Evolutionary conservation across 37 sponge, comb jelly and placozoan genomes (phyloP).

Genomic region (Crambe crambe): DNA sequence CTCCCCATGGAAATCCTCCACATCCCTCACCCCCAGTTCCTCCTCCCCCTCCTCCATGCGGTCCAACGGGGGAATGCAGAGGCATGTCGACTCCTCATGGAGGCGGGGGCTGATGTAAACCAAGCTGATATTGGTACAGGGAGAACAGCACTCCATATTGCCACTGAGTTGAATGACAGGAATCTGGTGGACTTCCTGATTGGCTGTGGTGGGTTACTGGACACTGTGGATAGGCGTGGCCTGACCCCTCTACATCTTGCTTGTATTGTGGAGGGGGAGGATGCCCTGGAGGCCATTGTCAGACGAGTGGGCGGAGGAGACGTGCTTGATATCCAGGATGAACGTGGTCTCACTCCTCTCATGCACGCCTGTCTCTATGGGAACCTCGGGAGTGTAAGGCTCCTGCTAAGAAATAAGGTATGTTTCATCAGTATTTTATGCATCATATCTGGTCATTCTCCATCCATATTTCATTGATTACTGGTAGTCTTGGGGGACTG

Average conservation of each 20-base stretch:
- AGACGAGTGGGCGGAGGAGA: slow-evolving; percentile 41
- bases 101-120: slow-evolving; percentile 28
- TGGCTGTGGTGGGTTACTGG: slow-evolving; percentile 11
- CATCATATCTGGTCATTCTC: background rate
- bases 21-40: slow-evolving; percentile 35
- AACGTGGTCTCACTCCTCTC: slow-evolving; percentile 70
- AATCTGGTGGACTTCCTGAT: slow-evolving; percentile 35
- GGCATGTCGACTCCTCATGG: slow-evolving; percentile 21
- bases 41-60: slow-evolving; percentile 34
- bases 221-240: slow-evolving; percentile 35
- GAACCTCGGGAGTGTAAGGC: slow-evolving; percentile 43
- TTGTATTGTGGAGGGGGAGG: slow-evolving; percentile 22
- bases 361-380: slow-evolving; percentile 73
- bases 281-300: slow-evolving; percentile 35
- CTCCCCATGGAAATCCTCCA: slow-evolving; percentile 56
- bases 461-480: background rate
- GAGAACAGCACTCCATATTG: slow-evolving; percentile 39
- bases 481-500: too few relatives aligned
- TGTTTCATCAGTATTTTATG: background rate
- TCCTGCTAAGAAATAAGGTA: slow-evolving; percentile 81
- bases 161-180: slow-evolving; percentile 23
- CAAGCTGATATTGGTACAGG: slow-evolving; percentile 6
- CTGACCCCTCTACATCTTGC: slow-evolving; percentile 67
- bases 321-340: slow-evolving; percentile 54
- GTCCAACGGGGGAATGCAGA: slow-evolving; percentile 36